phyloP scores from a whole-genome alignment of 92 coral and sea anemone species.

The Zoanthus solanderi region DNA sequence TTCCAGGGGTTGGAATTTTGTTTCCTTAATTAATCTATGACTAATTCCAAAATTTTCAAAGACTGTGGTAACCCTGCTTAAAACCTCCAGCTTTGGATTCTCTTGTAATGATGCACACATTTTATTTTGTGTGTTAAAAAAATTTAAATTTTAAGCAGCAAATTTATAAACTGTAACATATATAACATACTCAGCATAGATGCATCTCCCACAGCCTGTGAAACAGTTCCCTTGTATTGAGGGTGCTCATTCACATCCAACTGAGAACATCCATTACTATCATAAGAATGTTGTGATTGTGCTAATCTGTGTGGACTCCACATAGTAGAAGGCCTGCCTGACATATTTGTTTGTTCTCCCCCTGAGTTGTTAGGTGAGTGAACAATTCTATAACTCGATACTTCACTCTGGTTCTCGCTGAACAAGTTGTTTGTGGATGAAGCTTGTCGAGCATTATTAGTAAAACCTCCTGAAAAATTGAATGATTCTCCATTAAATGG shows the following conservation, averaged over 20 bases:
- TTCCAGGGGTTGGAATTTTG: no score
- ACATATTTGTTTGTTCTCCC: slow-evolving; percentile 33
- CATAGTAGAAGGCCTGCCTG: slow-evolving; percentile 28
- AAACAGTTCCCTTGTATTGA: slow-evolving; percentile 13
- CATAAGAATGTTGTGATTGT: slow-evolving; percentile 47
- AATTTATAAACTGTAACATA: no score
- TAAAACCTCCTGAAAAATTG: slow-evolving; percentile 27
- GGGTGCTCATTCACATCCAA: slow-evolving; percentile 5
- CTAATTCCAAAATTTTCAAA: no score
- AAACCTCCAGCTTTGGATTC: no score
- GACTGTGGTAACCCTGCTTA: no score
- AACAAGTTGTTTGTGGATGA: slow-evolving; percentile 62
- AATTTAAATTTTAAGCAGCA: no score
- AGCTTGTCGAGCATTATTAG: slow-evolving; percentile 51
- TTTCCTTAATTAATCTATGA: no score
- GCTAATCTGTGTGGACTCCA: slow-evolving; percentile 13
- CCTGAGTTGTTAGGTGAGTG: slow-evolving; percentile 46
- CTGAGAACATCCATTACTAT: slow-evolving; percentile 34
- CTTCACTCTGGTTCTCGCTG: slow-evolving; percentile 61
- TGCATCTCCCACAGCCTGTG: slow-evolving; percentile 20
- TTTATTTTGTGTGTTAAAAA: no score
- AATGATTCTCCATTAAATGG: slow-evolving; percentile 57
- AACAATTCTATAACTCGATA: slow-evolving; percentile 45
- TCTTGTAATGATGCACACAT: no score
- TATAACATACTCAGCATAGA: slow-evolving; percentile 24